These are phyloP conservation scores for Porites lutea DNA, from an alignment of 64 coral and sea anemone species.

Conservation along the genomic window DNA sequence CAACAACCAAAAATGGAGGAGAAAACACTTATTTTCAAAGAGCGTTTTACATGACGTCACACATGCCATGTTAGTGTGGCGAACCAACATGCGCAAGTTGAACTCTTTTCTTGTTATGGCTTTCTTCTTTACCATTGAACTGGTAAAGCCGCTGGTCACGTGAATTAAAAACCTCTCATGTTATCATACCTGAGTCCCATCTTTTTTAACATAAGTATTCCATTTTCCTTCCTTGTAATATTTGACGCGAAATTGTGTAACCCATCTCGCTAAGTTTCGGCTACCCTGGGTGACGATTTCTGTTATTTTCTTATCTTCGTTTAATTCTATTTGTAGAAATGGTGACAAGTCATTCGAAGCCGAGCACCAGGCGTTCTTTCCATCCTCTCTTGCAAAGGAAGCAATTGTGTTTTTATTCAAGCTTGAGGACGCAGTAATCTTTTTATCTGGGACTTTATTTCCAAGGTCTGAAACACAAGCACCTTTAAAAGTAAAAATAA, in stretches of 20 bases:
- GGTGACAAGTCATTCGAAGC: background rate
- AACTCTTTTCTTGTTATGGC: too few species aligned
- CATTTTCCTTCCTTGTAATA: constrained; percentile 44
- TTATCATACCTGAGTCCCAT: too few species aligned
- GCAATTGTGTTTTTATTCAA: background rate
- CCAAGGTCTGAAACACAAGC: background rate
- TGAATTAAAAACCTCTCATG: too few species aligned
- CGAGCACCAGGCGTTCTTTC: constrained; percentile 23
- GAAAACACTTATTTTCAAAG: too few species aligned
- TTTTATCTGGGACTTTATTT: constrained; percentile 34
- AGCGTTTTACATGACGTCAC: too few species aligned
- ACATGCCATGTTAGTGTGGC: too few species aligned
- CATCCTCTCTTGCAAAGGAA: constrained; percentile 9
- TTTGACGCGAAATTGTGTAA: constrained; percentile 24
- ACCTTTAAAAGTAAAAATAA: background rate
- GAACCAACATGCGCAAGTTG: too few species aligned
- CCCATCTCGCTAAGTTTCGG: constrained; percentile 14
- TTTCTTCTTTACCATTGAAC: too few species aligned
- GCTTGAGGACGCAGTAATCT: constrained; percentile 26
- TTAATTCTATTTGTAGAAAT: constrained; percentile 45
- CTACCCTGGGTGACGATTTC: constrained; percentile 56
- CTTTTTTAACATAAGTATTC: constrained; percentile 10
- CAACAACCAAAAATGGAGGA: too few species aligned
- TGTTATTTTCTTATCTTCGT: constrained; percentile 32
- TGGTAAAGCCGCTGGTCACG: too few species aligned